A percentile compares a stretch with the other conserved stretches of the same genome.
phyloP scores from a whole-genome alignment of 2,888 invertebrate genomes.

The Melinopterus prodromus region DNA sequence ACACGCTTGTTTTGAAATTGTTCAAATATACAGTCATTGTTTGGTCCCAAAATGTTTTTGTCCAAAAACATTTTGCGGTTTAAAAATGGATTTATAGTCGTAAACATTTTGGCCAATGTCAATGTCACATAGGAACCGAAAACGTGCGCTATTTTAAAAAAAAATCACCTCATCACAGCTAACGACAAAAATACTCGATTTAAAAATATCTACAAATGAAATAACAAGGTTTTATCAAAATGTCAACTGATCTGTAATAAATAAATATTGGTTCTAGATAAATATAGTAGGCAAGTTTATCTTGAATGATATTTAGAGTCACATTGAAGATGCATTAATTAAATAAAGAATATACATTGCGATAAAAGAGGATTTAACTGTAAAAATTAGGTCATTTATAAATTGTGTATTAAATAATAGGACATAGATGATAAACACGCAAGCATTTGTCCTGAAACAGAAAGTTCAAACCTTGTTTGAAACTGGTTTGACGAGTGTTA shows the following conservation, averaged over 20 bases:
- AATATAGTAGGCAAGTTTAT: background rate
- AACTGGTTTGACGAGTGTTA: background rate
- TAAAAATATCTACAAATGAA: background rate
- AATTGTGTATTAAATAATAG: background rate
- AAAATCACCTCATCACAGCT: background rate
- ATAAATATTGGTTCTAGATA: background rate
- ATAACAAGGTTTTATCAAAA: background rate
- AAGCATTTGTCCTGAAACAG: background rate
- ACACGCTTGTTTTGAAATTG: no score
- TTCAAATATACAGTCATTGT: no score
- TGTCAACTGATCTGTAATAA: background rate
- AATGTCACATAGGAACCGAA: background rate
- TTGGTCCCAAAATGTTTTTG: no score
- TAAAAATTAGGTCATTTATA: no score
- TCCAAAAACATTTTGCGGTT: no score
- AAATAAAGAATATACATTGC: no score
- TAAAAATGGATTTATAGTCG: no score
- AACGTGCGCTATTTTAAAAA: background rate
- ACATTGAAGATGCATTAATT: background rate
- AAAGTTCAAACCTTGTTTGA: background rate
- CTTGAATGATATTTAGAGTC: background rate
- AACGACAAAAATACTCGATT: background rate
- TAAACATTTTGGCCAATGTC: background rate
- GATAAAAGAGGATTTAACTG: no score
- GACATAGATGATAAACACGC: background rate